Percentiles rank a stretch among this genome's conserved stretches.
Conservation (phyloP, 1,140 invertebrate species). For the Contarinia nasturtii region DNA sequence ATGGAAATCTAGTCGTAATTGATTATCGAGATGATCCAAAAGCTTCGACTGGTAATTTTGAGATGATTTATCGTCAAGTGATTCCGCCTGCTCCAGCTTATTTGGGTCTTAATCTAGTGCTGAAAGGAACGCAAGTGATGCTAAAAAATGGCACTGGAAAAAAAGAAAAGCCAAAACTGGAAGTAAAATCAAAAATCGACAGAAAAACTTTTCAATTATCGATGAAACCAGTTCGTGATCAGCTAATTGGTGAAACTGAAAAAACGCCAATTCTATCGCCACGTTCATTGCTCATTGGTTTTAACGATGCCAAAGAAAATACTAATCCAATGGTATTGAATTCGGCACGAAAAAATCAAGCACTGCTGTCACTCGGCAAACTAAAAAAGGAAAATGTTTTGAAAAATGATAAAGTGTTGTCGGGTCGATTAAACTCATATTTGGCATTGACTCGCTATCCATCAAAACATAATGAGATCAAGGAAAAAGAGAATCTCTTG, state of each 20-base stretch:
- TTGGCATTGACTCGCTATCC: no score
- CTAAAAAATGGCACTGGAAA: not conserved
- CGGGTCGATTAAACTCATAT: not conserved
- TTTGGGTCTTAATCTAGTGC: conserved; percentile 34
- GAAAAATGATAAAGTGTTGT: not conserved
- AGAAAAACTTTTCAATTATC: not conserved
- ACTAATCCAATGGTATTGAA: not conserved
- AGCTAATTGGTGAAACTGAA: not conserved
- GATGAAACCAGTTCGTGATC: not conserved
- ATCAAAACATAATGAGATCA: not conserved
- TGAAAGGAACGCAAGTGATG: conserved; percentile 18
- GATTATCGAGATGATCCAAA: conserved; percentile 57
- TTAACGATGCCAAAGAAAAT: not conserved
- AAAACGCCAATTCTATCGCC: not conserved
- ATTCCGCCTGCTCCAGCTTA: conserved; percentile 65
- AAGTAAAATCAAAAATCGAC: not conserved
- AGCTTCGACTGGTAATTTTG: conserved; percentile 71
- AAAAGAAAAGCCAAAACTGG: not conserved
- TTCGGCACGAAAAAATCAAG: not conserved
- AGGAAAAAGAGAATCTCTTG: not conserved
- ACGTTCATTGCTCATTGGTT: not conserved
- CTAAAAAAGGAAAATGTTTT: not conserved
- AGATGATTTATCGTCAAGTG: conserved; percentile 56
- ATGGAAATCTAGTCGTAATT: conserved; percentile 51
- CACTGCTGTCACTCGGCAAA: not conserved